Evolutionary conservation across 2,113 vertebrate genomes (phyloP).

Genomic region (Polypterus bichir): DNA sequence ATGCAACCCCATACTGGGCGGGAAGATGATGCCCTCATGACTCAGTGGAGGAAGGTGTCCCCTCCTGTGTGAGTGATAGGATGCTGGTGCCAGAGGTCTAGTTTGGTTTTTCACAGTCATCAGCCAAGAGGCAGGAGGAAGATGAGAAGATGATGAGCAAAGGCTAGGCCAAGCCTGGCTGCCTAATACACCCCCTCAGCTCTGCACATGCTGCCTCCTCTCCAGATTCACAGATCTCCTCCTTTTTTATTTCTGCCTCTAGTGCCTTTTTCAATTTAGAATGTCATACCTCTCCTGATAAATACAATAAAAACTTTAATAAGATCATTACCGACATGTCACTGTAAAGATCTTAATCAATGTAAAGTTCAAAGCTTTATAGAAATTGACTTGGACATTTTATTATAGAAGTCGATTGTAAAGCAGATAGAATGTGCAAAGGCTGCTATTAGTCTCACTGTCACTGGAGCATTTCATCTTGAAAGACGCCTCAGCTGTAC

Average conservation of each 20-base stretch:
- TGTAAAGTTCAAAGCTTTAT: slow-evolving; percentile 50
- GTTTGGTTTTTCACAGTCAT: no score
- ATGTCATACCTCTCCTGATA: slow-evolving; percentile 41
- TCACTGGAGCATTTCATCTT: slow-evolving; percentile 31
- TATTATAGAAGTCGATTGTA: slow-evolving; percentile 28
- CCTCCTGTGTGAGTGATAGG: no score
- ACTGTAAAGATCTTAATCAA: slow-evolving; percentile 54
- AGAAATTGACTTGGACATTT: slow-evolving; percentile 41
- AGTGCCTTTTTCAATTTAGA: slow-evolving; percentile 40
- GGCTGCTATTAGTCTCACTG: slow-evolving; percentile 30
- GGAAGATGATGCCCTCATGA: no score
- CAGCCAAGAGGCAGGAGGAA: no score
- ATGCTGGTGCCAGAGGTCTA: no score
- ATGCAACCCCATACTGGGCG: no score
- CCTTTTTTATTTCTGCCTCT: not conserved
- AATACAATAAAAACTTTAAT: slow-evolving; percentile 46
- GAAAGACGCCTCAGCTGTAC: slow-evolving; percentile 29
- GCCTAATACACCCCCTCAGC: not conserved
- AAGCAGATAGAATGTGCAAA: slow-evolving; percentile 37
- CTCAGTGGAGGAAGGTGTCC: no score
- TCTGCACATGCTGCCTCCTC: not conserved
- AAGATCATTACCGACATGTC: slow-evolving; percentile 42
- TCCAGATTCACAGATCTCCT: not conserved
- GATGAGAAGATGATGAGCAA: no score
- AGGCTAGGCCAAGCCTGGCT: no score